phyloP scores from a whole-genome alignment of 1,140 invertebrate species.

The Drosophila baimaii region DNA sequence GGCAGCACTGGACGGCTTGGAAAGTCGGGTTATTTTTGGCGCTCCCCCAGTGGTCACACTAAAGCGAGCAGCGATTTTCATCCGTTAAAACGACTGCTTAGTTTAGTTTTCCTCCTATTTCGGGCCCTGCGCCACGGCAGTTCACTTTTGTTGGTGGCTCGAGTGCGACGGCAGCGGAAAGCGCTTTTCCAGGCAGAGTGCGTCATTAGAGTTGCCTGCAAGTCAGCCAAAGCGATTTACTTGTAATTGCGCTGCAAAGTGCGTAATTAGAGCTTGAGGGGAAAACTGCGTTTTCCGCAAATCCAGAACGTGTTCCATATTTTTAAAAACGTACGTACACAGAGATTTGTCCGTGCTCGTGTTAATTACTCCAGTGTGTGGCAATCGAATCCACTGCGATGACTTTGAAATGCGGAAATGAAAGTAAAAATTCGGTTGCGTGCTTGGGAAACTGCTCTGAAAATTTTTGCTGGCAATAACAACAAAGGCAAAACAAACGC shows the following conservation, averaged over 20 bases:
- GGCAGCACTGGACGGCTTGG: conserved; percentile 1
- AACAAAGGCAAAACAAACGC: conserved; percentile 80
- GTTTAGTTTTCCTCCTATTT: conserved; percentile 47
- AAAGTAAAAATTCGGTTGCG: conserved; percentile 71
- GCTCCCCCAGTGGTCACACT: conserved; percentile 6
- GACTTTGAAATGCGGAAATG: conserved; percentile 71
- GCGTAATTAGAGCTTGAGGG: conserved; percentile 48
- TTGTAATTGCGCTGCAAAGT: conserved; percentile 58
- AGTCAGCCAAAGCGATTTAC: conserved; percentile 58
- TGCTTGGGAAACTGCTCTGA: conserved; percentile 63
- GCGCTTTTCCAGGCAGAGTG: conserved; percentile 58
- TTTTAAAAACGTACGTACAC: conserved; percentile 13
- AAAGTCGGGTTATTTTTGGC: conserved; percentile 15
- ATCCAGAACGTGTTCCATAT: conserved; percentile 35
- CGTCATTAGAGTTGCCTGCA: conserved; percentile 54
- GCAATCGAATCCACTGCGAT: conserved; percentile 24
- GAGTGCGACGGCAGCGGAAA: conserved; percentile 62
- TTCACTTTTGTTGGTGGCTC: conserved; percentile 62
- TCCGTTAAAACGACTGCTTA: conserved; percentile 38
- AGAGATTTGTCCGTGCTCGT: conserved; percentile 18
- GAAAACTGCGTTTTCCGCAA: conserved; percentile 39
- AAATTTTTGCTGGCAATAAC: conserved; percentile 63
- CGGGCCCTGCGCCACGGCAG: conserved; percentile 47
- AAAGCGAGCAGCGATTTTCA: conserved; percentile 25
- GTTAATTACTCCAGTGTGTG: conserved; percentile 20